phyloP scores from a whole-genome alignment of 2,797 vertebrate species.

The Sciurus carolinensis region DNA sequence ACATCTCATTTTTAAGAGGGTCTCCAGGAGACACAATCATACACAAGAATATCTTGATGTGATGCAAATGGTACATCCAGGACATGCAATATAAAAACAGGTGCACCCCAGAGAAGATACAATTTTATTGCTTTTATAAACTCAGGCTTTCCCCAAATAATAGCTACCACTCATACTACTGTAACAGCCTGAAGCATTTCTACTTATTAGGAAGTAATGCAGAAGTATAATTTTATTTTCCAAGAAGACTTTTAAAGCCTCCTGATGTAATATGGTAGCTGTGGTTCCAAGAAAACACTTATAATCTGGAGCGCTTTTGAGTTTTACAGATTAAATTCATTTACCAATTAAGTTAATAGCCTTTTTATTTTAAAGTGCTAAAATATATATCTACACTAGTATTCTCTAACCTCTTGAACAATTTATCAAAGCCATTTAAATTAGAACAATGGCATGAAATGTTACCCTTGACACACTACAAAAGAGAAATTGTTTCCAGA shows the following conservation, averaged over 20 bases:
- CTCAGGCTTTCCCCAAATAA: constrained; percentile 26
- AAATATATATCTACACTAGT: constrained; percentile 89
- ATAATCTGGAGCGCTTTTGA: constrained; percentile 81
- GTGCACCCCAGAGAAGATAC: background rate
- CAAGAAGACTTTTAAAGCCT: constrained; percentile 84
- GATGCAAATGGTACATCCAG: constrained; percentile 48
- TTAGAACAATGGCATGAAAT: constrained; percentile 91
- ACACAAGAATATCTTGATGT: background rate
- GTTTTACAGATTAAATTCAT: constrained; percentile 90
- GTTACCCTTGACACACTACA: constrained; percentile 91
- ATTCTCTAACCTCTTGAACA: constrained; percentile 90
- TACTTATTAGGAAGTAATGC: constrained; percentile 79
- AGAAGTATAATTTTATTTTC: constrained; percentile 82
- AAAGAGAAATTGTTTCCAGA: constrained; percentile 93
- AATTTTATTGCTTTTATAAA: constrained; percentile 56
- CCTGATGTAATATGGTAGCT: constrained; percentile 81
- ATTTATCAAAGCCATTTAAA: constrained; percentile 93
- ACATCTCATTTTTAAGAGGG: constrained; percentile 78
- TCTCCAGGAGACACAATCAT: constrained; percentile 55
- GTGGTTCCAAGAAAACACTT: constrained; percentile 79
- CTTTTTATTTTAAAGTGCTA: constrained; percentile 91
- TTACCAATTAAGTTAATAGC: constrained; percentile 92
- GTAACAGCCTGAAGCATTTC: constrained; percentile 71
- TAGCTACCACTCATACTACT: background rate
- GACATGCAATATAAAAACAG: background rate